These are phyloP conservation scores for Harpagifer antarcticus DNA, from an alignment of 2,797 vertebrate genomes.

Conservation along the genomic window DNA sequence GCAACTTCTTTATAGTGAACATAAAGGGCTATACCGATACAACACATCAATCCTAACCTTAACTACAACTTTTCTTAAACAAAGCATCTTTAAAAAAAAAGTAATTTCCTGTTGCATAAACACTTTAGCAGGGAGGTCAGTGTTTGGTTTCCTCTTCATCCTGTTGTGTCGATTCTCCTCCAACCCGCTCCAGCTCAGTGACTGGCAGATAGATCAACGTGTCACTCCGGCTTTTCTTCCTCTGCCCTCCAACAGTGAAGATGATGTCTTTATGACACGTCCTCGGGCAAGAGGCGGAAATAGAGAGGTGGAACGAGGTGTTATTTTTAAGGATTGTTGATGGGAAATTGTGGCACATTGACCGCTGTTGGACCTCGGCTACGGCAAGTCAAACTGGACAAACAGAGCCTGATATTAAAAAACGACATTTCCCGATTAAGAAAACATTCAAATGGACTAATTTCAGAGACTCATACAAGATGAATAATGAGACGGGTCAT, in stretches of 20 bases:
- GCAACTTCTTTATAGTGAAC: no score
- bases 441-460: conserved; percentile 21
- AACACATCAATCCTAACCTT: no score
- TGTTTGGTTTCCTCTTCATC: conserved; percentile 8
- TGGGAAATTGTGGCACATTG: conserved; percentile 67
- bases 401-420: conserved; percentile 48
- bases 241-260: conserved; percentile 48
- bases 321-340: conserved; percentile 54
- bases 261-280: conserved; percentile 73
- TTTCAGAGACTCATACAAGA: conserved; percentile 24
- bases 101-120: neutral
- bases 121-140: conserved; percentile 7
- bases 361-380: conserved; percentile 55
- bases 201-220: conserved; percentile 53
- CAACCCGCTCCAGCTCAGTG: conserved; percentile 29
- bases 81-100: neutral
- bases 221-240: conserved; percentile 44
- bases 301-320: conserved; percentile 37
- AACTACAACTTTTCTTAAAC: neutral
- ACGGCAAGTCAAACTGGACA: conserved; percentile 63
- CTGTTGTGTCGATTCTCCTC: conserved; percentile 38
- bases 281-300: conserved; percentile 30
- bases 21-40: no score
- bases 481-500: conserved; percentile 21
- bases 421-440: conserved; percentile 35